Evolutionary conservation across 2,888 invertebrate species (phyloP), one percentile per base, ranked within the genome.

Genomic region (Chymomyza caudatula): DNA sequence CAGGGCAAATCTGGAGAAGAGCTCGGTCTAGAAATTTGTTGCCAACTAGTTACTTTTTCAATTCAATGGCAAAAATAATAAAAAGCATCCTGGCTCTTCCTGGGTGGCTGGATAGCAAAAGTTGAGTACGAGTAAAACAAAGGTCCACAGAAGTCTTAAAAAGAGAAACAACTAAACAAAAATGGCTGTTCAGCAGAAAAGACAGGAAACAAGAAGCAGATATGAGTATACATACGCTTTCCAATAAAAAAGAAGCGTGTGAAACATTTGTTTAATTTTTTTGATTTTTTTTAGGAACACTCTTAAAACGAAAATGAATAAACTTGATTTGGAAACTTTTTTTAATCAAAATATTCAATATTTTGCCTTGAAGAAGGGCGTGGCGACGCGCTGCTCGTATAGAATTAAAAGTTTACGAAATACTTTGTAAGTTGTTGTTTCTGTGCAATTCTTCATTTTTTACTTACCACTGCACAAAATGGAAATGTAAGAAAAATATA

Each of bases 1-100:
- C 80, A 76, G 72, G 70, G 67, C 56, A 70, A 76, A 76, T 67
- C 74, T 74, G 68, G 65, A 63, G 59, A 63, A 65, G 75, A 82
- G 77, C 77, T 77, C 73, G 49, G 64, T 60, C 54, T 49, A 60
- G 67, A 67, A 68, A 60, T 67, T 67, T 37, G 29, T 37, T 37
- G 29, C 47, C 47, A 47, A 17, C 19, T 47, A 15, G 15, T 15
- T 47, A 19, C 47, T 17, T 15, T 47, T 47, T 19, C 19, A 19
- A 19, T 47, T 19, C 42, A 37, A 55, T 25, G 13, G 29, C 17
- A 23, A 49, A 47, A 25, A 44, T 19, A 17, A 49, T 59, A 47
- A 23, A 59, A 13, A 44, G 17, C 47, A 49, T 25, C 42, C 42
- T 57, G 42, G 20, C 47, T 47, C 19, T 47, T 4, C 5, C 37